Base-by-base conservation (phyloP, 2,113 vertebrate genomes). In the Thamnophis sirtalis region DNA sequence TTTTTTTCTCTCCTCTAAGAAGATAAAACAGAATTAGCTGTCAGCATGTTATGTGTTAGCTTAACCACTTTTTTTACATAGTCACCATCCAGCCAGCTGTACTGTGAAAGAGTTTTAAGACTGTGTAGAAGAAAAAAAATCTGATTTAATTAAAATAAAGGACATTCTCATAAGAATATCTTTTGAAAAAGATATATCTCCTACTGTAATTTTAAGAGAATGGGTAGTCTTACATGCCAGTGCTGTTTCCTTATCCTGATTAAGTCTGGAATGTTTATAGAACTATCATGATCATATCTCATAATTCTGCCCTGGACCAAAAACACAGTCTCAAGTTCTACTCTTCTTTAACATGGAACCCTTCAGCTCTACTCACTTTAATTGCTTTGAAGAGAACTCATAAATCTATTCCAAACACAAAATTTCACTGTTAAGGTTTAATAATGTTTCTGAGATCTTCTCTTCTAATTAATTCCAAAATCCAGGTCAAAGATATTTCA, bases 61-160 rank as follows among this genome's bases (percentile, higher is more conserved):
- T 88, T 88, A 88, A 87, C 73, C 55, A 68, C 54, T 86, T 88
- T 91, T 91, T 58, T 56, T n/a, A 73, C 48, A 86, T 68, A 51
- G 63, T 33, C 53, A 28, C 68, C 85, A 84, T 49, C 87, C 86
- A 84, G 24, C 89, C 89, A 90, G 28, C 43, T 80, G 53, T 28
- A 84, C 68, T 88, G 89, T 84, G n/a, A 91, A 91, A 88, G 49
- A 43, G 15, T 28, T 49, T 58, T 26, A 88, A 55, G 33, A 87
- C 33, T 50, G 21, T 54, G 85, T 4, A 73, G 86, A 54, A 88
- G 38, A 55, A n/a, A n/a, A n/a, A 22, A 91, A 68, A 43, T 91
- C 49, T 80, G 58, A 48, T 17, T 15, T 54, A 86, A 91, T 43
- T n/a, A 28, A 21, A 68, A 87, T 53, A 87, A 91, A n/a, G 38